phyloP scores from a whole-genome alignment of 2,797 vertebrate species.

The Hemibagrus guttatus region DNA sequence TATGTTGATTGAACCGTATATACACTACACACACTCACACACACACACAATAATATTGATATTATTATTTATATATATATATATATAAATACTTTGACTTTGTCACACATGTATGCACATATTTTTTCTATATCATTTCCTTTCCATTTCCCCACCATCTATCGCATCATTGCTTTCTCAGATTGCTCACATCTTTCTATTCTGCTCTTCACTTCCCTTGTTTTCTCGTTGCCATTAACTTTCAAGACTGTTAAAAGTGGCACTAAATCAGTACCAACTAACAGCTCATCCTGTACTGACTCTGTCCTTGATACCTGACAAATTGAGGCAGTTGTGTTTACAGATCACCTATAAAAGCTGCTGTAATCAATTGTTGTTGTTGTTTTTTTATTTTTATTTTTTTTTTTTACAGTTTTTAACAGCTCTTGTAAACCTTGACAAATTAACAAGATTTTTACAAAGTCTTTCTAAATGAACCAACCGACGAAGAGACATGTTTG shows the following conservation, averaged over 20 bases:
- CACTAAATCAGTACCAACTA: constrained; percentile 6
- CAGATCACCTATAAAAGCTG: neutral
- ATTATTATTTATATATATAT: neutral
- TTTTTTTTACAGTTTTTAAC: neutral
- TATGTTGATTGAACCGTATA: too few species aligned
- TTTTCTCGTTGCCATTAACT: neutral
- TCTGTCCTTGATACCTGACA: neutral
- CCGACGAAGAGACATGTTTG: neutral
- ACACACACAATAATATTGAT: too few species aligned
- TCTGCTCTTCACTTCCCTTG: neutral
- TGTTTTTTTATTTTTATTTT: too few species aligned
- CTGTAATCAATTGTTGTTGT: neutral
- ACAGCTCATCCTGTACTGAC: neutral
- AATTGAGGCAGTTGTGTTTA: neutral
- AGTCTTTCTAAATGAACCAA: neutral
- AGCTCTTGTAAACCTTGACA: neutral
- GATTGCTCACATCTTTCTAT: neutral
- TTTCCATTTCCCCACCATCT: neutral
- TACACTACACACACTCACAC: too few species aligned
- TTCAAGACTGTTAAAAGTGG: neutral
- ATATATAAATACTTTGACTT: too few species aligned
- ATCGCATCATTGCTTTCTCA: neutral
- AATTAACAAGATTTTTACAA: neutral
- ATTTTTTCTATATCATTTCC: too few species aligned
- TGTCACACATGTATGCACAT: too few species aligned